Base-by-base conservation (phyloP, 2,888 invertebrate species). In the Drosophila neonasuta region DNA sequence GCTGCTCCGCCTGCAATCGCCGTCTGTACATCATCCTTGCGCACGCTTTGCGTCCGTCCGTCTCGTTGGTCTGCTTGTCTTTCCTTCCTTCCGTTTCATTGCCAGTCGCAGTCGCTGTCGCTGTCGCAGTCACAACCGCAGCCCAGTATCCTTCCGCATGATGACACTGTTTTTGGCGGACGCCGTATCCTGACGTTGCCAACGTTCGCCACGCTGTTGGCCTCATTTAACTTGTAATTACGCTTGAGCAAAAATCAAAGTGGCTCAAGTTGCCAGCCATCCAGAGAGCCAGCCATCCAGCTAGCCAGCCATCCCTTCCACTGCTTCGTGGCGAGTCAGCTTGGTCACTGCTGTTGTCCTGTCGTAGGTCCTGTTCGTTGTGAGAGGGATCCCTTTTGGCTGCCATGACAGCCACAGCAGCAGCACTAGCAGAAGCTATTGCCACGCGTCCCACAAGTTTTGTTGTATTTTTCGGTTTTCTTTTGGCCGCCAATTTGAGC, bases 201-300 rank as follows among this genome's bases (percentile, higher is more conserved):
- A 62, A 49, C 65, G 64, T 60, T 52, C 32, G 63, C 61, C 65
- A 62, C 75, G 79, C 77, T 73, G 76, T 76, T 88, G 87, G 88
- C 88, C 88, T 88, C 85, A 88, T 88, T 88, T 88, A 88, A 88
- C 88, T 88, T 85, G 86, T 88, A 88, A 88, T 88, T 88, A 88
- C 79, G 87, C 79, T 76, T 82, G 82, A 80, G 79, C 79, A 78
- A 70, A 79, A 87, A 88, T 84, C 84, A 84, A 84, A 84, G 84
- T 84, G 86, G 87, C 84, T 87, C 87, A 83, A 87, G 87, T 85
- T 86, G 83, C 87, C 79, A 71, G 55, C 72, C 73, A 24, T 24
- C 24, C 24, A 24, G 24, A 24, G 24, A 56, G 32, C 49, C 46
- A 63, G n/a, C 36, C 68, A 51, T 50, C 55, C 44, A 9, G 36